Conservation (phyloP, 2,888 invertebrate genomes). For the Oeneis ivallda region DNA sequence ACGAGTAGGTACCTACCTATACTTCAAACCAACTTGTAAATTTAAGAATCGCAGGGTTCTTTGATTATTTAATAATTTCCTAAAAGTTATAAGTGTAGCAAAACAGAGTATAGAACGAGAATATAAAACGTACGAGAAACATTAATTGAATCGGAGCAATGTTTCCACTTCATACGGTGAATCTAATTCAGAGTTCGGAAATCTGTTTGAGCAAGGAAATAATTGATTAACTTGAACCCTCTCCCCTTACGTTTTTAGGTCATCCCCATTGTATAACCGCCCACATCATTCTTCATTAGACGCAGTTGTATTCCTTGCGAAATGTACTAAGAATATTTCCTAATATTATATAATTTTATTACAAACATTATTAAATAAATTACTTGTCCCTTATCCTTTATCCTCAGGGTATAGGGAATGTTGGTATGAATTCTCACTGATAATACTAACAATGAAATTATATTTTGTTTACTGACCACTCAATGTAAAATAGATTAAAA, state of each 20-base stretch:
- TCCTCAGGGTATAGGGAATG: too few species aligned
- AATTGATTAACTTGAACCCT: slow-evolving; percentile 21
- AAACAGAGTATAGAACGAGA: background rate
- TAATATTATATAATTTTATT: background rate
- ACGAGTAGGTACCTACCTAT: too few species aligned
- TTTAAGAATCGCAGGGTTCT: too few species aligned
- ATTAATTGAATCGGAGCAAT: slow-evolving; percentile 11
- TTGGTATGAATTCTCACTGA: too few species aligned
- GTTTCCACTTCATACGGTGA: slow-evolving; percentile 18
- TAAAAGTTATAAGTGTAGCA: background rate
- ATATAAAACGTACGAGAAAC: background rate
- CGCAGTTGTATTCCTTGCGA: background rate
- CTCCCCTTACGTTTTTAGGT: slow-evolving; percentile 17
- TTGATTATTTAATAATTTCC: background rate
- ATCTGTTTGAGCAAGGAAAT: slow-evolving; percentile 16
- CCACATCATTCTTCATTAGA: slow-evolving; percentile 17
- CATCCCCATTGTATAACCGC: slow-evolving; percentile 15
- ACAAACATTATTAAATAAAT: too few species aligned
- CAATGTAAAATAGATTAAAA: too few species aligned
- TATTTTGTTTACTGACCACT: too few species aligned
- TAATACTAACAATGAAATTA: too few species aligned
- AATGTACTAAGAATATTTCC: background rate
- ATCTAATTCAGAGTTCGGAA: slow-evolving; percentile 14
- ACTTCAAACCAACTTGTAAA: too few species aligned
- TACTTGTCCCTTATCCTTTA: too few species aligned